Percentiles rank a stretch among this genome's conserved stretches.
phyloP scores from a whole-genome alignment of 1,140 invertebrate species.

The Drosophila simulans region DNA sequence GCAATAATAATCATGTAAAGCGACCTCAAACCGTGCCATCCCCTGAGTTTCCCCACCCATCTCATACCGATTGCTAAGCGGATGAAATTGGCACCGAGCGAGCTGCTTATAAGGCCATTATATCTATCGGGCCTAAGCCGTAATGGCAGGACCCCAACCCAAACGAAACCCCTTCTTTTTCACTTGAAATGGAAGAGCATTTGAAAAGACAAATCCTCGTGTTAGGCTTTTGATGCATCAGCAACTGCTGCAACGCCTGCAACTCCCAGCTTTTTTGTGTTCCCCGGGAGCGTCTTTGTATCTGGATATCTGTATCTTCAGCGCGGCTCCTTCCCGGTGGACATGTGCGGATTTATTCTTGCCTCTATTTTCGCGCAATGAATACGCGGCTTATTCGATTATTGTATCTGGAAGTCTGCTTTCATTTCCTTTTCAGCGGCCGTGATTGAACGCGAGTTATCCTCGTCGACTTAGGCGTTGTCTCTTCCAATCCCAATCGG shows the following conservation, averaged over 20 bases:
- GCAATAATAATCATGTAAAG: slow-evolving; percentile 68
- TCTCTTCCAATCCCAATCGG: slow-evolving; percentile 66
- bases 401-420: slow-evolving; percentile 61
- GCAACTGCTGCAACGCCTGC: slow-evolving; percentile 41
- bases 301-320: slow-evolving; percentile 39
- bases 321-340: slow-evolving; percentile 42
- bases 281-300: slow-evolving; percentile 50
- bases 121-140: slow-evolving; percentile 66
- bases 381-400: slow-evolving; percentile 81
- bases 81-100: slow-evolving; percentile 57
- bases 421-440: slow-evolving; percentile 72
- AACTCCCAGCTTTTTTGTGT: slow-evolving; percentile 38
- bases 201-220: slow-evolving; percentile 57
- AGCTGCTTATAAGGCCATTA: slow-evolving; percentile 69
- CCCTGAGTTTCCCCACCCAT: neutral
- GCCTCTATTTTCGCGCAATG: slow-evolving; percentile 64
- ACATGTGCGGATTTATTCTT: slow-evolving; percentile 77
- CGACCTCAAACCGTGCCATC: slow-evolving; percentile 50
- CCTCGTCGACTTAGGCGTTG: slow-evolving; percentile 70
- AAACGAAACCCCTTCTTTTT: slow-evolving; percentile 8
- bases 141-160: slow-evolving; percentile 31
- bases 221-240: slow-evolving; percentile 50
- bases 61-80: slow-evolving; percentile 46
- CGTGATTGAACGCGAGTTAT: slow-evolving; percentile 77
- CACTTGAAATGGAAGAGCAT: slow-evolving; percentile 10